phyloP scores from a whole-genome alignment of 2,113 vertebrate genomes.

The Rhea pennata region DNA sequence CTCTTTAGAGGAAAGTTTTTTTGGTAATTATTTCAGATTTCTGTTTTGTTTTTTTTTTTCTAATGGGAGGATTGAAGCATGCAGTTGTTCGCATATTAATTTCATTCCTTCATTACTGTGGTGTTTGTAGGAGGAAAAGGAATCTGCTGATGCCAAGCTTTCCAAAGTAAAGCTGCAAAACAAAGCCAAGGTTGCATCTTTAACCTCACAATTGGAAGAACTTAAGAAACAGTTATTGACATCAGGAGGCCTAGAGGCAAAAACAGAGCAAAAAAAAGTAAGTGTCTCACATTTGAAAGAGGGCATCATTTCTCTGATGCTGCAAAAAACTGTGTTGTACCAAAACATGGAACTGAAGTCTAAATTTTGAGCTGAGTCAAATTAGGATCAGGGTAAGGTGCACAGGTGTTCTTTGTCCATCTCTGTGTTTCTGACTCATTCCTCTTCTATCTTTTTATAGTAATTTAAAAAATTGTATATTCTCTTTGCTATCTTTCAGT shows the following conservation, averaged over 20 bases:
- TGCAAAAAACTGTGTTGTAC: background rate
- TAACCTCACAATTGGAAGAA: conserved; percentile 85
- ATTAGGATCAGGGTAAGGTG: background rate
- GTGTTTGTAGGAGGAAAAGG: conserved; percentile 82
- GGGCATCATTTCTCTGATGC: background rate
- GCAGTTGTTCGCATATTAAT: background rate
- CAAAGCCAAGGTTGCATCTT: conserved; percentile 88
- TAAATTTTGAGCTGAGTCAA: background rate
- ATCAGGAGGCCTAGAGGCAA: conserved; percentile 60
- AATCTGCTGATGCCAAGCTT: conserved; percentile 82
- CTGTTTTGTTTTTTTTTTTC: background rate
- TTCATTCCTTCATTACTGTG: background rate
- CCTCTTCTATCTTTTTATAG: background rate
- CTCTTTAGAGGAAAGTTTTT: background rate
- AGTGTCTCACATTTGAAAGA: background rate
- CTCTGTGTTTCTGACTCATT: background rate
- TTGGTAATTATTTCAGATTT: background rate
- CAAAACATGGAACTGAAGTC: background rate
- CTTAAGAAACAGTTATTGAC: conserved; percentile 79
- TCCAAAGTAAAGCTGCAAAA: conserved; percentile 90
- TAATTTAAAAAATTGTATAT: background rate
- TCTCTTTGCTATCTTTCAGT: background rate
- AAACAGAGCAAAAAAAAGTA: conserved; percentile 80
- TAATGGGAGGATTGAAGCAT: background rate
- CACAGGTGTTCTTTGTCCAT: background rate